These are phyloP conservation scores for Hucho hucho DNA, from an alignment of 2,113 vertebrate species.

Conservation along the genomic window DNA sequence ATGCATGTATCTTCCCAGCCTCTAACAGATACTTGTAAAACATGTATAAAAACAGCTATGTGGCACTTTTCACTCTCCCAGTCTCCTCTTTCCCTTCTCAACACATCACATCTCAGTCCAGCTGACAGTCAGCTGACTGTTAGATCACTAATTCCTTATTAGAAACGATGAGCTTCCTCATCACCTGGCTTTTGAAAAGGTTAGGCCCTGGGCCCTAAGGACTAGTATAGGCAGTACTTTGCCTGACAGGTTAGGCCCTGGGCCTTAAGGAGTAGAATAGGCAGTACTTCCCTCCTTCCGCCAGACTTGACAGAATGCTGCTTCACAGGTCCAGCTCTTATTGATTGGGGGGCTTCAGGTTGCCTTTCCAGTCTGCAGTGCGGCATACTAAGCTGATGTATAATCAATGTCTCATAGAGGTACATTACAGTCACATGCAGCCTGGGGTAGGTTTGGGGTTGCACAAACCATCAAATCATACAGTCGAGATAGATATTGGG, in stretches of 20 bases:
- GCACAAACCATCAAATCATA: constrained; percentile 65
- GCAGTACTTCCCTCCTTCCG: constrained; percentile 58
- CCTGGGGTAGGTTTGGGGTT: too few species aligned
- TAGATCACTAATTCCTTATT: constrained; percentile 76
- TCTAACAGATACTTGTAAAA: too few species aligned
- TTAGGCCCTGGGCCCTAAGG: constrained; percentile 66
- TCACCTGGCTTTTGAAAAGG: constrained; percentile 77
- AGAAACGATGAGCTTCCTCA: constrained; percentile 78
- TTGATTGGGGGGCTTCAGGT: constrained; percentile 76
- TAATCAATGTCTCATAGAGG: constrained; percentile 77
- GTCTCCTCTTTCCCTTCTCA: constrained; percentile 56
- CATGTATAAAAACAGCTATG: too few species aligned
- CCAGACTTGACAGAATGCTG: constrained; percentile 65
- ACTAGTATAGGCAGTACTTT: constrained; percentile 27
- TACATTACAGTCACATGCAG: constrained; percentile 41
- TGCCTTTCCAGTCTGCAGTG: constrained; percentile 72
- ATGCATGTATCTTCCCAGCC: too few species aligned
- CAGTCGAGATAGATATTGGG: constrained; percentile 67
- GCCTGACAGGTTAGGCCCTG: constrained; percentile 70
- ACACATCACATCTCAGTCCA: constrained; percentile 18
- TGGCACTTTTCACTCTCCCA: neutral
- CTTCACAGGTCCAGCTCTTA: constrained; percentile 68
- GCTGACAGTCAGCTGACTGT: constrained; percentile 60
- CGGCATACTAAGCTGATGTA: constrained; percentile 78
- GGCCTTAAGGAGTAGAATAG: constrained; percentile 54